Conservation (phyloP, 2,888 invertebrate genomes). For the Subacronicta megacephala region DNA sequence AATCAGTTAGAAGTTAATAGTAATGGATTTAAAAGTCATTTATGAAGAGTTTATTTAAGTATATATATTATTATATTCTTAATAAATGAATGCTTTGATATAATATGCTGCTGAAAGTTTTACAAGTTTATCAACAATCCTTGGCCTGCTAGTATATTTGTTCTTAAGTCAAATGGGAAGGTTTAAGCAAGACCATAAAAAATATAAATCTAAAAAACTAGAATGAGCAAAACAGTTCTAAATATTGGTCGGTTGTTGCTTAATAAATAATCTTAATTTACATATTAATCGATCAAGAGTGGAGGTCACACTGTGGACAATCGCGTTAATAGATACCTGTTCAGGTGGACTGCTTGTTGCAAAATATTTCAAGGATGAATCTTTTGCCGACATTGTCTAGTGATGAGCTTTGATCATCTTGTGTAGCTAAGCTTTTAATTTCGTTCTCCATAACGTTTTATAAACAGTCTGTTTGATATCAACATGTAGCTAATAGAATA, state of each 20-base stretch:
- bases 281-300: conserved; percentile 79
- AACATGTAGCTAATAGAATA: no score
- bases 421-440: not conserved
- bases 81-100: no score
- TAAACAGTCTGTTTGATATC: no score
- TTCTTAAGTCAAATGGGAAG: conserved; percentile 10
- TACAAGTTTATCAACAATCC: no score
- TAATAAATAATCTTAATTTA: conserved; percentile 78
- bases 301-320: conserved; percentile 80
- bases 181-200: conserved; percentile 34
- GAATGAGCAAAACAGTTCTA: conserved; percentile 56
- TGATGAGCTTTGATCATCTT: conserved; percentile 45
- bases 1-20: no score
- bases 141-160: not conserved
- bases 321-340: conserved; percentile 71
- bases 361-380: conserved; percentile 76
- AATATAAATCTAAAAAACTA: conserved; percentile 45
- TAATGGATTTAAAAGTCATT: no score
- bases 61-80: no score
- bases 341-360: conserved; percentile 70
- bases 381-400: conserved; percentile 53
- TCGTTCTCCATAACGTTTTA: not conserved
- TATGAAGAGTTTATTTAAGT: no score
- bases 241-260: conserved; percentile 64
- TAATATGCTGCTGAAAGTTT: no score